These are phyloP conservation scores for Tethya wilhelma DNA, from an alignment of 37 sponge, comb jelly and placozoan species.

Conservation along the genomic window DNA sequence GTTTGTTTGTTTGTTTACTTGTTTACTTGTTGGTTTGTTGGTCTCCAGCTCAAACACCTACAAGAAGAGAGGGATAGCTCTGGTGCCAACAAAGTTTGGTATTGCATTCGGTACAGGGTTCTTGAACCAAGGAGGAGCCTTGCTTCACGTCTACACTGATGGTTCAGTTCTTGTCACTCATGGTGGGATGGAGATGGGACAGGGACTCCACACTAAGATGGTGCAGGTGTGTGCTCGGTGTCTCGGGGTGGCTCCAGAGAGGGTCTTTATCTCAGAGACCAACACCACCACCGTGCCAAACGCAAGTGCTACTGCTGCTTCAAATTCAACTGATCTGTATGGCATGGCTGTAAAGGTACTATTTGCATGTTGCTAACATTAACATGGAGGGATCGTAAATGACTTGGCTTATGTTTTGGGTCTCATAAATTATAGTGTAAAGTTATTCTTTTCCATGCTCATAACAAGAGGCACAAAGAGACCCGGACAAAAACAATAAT, in stretches of 20 bases:
- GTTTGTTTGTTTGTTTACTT: neutral
- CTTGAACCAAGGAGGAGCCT: slow-evolving; percentile 77
- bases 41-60: slow-evolving; percentile 55
- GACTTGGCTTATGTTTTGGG: too few relatives aligned
- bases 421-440: too few relatives aligned
- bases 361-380: too few relatives aligned
- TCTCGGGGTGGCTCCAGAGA: slow-evolving; percentile 61
- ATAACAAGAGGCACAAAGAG: too few relatives aligned
- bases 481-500: too few relatives aligned
- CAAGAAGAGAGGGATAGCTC: slow-evolving; percentile 78
- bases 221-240: slow-evolving; percentile 79
- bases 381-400: too few relatives aligned
- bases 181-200: slow-evolving; percentile 94
- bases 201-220: slow-evolving; percentile 94
- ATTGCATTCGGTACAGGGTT: slow-evolving; percentile 61
- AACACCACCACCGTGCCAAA: slow-evolving; percentile 79
- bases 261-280: slow-evolving; percentile 75
- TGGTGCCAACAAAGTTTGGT: slow-evolving; percentile 85
- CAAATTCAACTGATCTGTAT: slow-evolving; percentile 85
- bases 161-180: slow-evolving; percentile 85
- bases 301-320: slow-evolving; percentile 81
- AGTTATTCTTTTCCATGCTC: too few relatives aligned
- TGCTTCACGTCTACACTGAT: slow-evolving; percentile 82
- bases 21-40: neutral
- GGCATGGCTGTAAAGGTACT: slow-evolving; percentile 83